phyloP scores from a whole-genome alignment of 2,888 invertebrate genomes.

The Ceratothoa steindachneri region DNA sequence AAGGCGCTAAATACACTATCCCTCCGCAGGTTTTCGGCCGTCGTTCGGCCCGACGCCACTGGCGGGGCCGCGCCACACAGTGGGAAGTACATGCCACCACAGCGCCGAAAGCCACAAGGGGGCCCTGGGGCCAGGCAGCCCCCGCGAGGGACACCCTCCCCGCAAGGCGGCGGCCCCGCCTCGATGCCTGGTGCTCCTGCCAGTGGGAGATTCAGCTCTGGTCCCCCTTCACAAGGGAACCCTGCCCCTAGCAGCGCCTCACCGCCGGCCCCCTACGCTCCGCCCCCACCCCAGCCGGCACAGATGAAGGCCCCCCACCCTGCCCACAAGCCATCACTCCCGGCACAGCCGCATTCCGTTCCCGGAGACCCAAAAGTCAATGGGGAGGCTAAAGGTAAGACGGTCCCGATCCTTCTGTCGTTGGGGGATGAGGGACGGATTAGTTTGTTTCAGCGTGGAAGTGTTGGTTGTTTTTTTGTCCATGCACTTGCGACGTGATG shows the following conservation, averaged over 20 bases:
- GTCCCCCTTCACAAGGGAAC: background rate
- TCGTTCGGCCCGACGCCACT: conserved; percentile 61
- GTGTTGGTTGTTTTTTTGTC: too few relatives aligned
- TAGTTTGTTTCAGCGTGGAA: too few relatives aligned
- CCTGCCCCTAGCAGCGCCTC: background rate
- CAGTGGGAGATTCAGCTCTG: background rate
- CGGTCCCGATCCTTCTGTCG: too few relatives aligned
- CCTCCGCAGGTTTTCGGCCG: conserved; percentile 76
- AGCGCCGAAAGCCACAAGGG: conserved; percentile 52
- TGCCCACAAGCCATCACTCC: background rate
- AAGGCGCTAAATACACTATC: too few relatives aligned
- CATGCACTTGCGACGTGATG: too few relatives aligned
- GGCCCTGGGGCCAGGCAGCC: conserved; percentile 59
- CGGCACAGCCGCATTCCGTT: conserved; percentile 18
- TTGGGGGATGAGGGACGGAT: too few relatives aligned
- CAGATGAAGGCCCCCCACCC: background rate
- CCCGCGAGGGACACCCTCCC: conserved; percentile 63
- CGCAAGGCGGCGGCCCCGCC: conserved; percentile 49
- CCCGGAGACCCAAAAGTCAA: conserved; percentile 28
- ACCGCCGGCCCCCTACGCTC: background rate
- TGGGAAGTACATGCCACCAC: conserved; percentile 47
- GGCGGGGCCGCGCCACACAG: conserved; percentile 45
- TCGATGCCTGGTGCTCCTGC: background rate
- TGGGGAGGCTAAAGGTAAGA: conserved; percentile 28
- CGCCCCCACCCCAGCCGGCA: background rate